phyloP scores from a whole-genome alignment of 2,888 invertebrate genomes.

The Eueremaeus valkanovi region DNA sequence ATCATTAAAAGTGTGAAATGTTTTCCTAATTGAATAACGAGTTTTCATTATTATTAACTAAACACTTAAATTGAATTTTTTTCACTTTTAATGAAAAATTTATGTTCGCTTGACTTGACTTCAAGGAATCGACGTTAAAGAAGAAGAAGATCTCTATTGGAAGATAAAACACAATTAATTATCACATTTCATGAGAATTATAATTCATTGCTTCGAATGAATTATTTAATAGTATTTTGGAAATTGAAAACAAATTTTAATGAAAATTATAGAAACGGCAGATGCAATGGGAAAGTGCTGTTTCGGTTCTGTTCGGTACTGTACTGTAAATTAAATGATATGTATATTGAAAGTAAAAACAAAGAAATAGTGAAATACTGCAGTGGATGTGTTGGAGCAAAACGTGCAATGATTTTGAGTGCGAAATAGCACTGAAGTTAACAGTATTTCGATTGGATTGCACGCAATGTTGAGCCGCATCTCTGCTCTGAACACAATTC shows the following conservation, averaged over 20 bases:
- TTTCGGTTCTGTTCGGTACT: too few relatives aligned
- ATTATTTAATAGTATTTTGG: background rate
- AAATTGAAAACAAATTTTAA: background rate
- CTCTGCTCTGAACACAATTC: background rate
- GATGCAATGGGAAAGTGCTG: background rate
- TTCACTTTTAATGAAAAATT: too few relatives aligned
- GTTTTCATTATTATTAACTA: too few relatives aligned
- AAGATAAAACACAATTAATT: background rate
- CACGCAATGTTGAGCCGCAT: conserved; percentile 18
- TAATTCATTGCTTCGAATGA: background rate
- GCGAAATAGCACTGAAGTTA: conserved; percentile 24
- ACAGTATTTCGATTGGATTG: conserved; percentile 23
- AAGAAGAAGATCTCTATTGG: background rate
- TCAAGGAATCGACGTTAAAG: background rate
- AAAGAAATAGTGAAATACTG: background rate
- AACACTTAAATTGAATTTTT: too few relatives aligned
- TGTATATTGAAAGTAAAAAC: background rate
- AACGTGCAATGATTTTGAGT: conserved; percentile 13
- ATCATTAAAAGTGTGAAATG: too few relatives aligned
- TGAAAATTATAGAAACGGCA: background rate
- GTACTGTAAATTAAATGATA: background rate
- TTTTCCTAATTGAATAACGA: too few relatives aligned
- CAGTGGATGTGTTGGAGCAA: background rate
- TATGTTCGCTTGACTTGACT: background rate
- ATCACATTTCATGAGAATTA: background rate